A percentile compares a stretch with the other conserved stretches of the same genome.
phyloP scores from a whole-genome alignment of 2,888 invertebrate genomes.

The Himalopsyche japonica region DNA sequence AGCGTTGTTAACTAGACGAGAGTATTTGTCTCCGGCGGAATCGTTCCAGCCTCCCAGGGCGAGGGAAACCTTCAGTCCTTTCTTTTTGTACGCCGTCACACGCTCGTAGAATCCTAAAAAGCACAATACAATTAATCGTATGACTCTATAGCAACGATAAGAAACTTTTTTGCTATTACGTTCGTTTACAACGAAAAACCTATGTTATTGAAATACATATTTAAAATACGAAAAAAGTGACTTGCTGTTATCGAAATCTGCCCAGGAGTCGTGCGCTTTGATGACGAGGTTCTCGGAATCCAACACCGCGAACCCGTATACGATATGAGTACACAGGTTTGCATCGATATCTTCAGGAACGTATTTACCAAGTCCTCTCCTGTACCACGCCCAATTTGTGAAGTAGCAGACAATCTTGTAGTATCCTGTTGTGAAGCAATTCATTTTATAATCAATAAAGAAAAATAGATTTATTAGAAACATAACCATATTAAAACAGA shows the following conservation, averaged over 20 bases:
- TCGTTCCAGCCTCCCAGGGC: slow-evolving; percentile 97
- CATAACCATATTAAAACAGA: no score
- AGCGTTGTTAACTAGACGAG: slow-evolving; percentile 78
- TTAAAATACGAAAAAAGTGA: no score
- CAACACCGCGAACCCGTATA: slow-evolving; percentile 92
- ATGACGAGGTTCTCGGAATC: slow-evolving; percentile 78
- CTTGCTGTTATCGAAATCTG: slow-evolving; percentile 84
- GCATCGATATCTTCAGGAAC: slow-evolving; percentile 85
- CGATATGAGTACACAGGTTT: slow-evolving; percentile 86
- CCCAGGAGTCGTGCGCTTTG: slow-evolving; percentile 87
- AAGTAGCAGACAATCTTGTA: slow-evolving; percentile 89
- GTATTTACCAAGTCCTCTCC: slow-evolving; percentile 80
- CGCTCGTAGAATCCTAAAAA: slow-evolving; percentile 79
- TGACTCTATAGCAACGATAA: no score
- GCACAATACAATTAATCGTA: background rate
- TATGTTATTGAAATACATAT: no score
- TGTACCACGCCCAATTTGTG: slow-evolving; percentile 94
- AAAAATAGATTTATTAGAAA: no score
- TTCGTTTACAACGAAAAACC: no score
- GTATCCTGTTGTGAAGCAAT: slow-evolving; percentile 60
- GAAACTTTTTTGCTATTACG: no score
- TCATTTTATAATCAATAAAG: background rate
- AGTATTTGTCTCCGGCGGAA: slow-evolving; percentile 88
- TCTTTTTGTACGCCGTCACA: slow-evolving; percentile 75
- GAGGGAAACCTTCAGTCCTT: slow-evolving; percentile 81